phyloP scores from a whole-genome alignment of 2,888 invertebrate genomes.

The Leptodirus hochenwartii region DNA sequence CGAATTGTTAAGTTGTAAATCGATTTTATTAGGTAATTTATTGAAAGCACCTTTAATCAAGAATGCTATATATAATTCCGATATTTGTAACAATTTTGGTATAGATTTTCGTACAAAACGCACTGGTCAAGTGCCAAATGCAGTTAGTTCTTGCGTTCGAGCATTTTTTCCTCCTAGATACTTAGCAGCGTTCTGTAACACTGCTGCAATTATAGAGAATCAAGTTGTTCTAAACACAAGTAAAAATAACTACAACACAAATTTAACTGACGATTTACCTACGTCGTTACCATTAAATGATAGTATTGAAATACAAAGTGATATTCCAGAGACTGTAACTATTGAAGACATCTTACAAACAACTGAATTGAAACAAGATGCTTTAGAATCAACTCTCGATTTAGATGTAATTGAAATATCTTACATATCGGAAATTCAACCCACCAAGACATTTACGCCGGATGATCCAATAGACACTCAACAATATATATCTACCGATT shows the following conservation, averaged over 20 bases:
- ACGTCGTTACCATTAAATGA: too few relatives aligned
- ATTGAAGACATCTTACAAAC: neutral
- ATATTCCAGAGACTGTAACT: neutral
- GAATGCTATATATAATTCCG: constrained; percentile 39
- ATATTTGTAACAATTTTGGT: constrained; percentile 40
- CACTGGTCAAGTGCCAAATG: constrained; percentile 13
- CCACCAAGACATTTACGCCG: constrained; percentile 24
- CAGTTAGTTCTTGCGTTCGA: constrained; percentile 37
- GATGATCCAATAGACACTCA: constrained; percentile 14
- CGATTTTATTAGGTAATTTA: constrained; percentile 38
- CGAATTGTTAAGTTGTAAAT: constrained; percentile 53
- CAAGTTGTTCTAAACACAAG: constrained; percentile 47
- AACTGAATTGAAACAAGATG: too few relatives aligned
- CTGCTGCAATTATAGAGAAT: constrained; percentile 46
- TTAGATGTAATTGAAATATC: too few relatives aligned
- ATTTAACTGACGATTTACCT: constrained; percentile 1
- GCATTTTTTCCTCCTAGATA: constrained; percentile 47
- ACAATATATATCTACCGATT: too few relatives aligned
- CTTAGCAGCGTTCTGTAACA: constrained; percentile 61
- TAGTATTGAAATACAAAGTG: too few relatives aligned
- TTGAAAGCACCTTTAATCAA: constrained; percentile 40
- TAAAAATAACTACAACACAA: constrained; percentile 15
- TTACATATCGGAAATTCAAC: constrained; percentile 22
- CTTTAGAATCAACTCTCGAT: too few relatives aligned
- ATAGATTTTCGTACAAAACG: constrained; percentile 32